Evolutionary conservation across 1,140 invertebrate genomes (phyloP).

Genomic region (Tigriopus japonicus): DNA sequence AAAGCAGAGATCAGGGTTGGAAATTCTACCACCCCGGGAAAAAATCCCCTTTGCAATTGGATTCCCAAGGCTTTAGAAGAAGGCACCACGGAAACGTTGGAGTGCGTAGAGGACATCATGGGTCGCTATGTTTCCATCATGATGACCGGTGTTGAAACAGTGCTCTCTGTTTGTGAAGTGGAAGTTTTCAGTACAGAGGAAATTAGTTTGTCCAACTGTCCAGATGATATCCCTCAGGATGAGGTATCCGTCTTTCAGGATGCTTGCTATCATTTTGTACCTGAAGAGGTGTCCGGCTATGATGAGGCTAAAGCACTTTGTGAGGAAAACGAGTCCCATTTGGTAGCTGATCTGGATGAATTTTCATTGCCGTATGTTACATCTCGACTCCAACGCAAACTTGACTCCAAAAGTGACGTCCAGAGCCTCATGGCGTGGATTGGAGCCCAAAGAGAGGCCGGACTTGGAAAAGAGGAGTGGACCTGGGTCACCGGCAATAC

Average conservation of each 20-base stretch:
- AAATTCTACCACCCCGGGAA: conserved; percentile 60
- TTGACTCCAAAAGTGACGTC: conserved; percentile 28
- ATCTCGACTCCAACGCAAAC: conserved; percentile 20
- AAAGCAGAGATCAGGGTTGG: conserved; percentile 78
- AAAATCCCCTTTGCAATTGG: conserved; percentile 78
- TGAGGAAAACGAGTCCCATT: conserved; percentile 20
- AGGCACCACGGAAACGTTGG: conserved; percentile 70
- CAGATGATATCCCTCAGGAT: conserved; percentile 19
- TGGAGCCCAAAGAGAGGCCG: conserved; percentile 65
- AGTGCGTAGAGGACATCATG: conserved; percentile 56
- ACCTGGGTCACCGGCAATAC: conserved; percentile 43
- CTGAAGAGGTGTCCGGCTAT: conserved; percentile 21
- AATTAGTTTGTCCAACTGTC: conserved; percentile 27
- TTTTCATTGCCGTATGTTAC: conserved; percentile 20
- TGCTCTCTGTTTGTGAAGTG: conserved; percentile 69
- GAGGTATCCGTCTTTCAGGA: conserved; percentile 51
- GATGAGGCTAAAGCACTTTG: conserved; percentile 21
- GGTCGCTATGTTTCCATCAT: conserved; percentile 74
- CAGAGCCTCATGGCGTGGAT: conserved; percentile 78
- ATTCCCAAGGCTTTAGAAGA: conserved; percentile 70
- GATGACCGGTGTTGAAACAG: conserved; percentile 66
- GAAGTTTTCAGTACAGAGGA: conserved; percentile 76
- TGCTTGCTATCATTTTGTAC: conserved; percentile 63
- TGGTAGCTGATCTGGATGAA: conserved; percentile 20
- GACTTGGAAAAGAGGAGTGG: conserved; percentile 56